A percentile compares a stretch with the other conserved stretches of the same genome.
phyloP scores from a whole-genome alignment of 2,113 vertebrate genomes.

The Bostrychus sinensis region DNA sequence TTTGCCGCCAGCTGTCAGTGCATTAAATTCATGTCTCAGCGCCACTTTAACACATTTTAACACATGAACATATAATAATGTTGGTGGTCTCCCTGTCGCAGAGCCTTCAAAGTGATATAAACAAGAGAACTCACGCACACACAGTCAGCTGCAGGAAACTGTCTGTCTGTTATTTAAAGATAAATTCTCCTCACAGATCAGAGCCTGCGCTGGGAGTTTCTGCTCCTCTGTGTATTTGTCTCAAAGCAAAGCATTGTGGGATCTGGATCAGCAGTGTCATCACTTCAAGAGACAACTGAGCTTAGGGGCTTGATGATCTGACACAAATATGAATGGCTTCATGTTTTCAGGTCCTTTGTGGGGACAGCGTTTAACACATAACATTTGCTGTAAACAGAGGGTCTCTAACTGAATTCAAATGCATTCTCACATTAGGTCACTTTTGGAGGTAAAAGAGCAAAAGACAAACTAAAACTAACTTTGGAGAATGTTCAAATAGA shows the following conservation, averaged over 20 bases:
- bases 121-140: no score
- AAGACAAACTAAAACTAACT: neutral
- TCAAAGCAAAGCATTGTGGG: slow-evolving; percentile 2
- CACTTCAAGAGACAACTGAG: neutral
- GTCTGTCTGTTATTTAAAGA: slow-evolving; percentile 31
- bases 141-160: slow-evolving; percentile 30
- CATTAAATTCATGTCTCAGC: no score
- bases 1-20: no score
- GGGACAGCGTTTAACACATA: neutral
- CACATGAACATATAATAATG: no score
- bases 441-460: neutral
- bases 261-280: slow-evolving; percentile 19
- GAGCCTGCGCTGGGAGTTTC: neutral
- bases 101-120: no score
- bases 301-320: neutral
- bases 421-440: no score
- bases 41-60: no score
- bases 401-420: neutral
- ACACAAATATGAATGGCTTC: neutral
- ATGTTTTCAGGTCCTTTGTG: slow-evolving; percentile 1
- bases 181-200: slow-evolving; percentile 18
- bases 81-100: no score
- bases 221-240: neutral
- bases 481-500: no score
- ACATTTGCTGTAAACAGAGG: neutral